Percentiles rank a stretch among this genome's conserved stretches.
Conservation (phyloP, 2,113 vertebrate species). For the Morone chrysops region DNA sequence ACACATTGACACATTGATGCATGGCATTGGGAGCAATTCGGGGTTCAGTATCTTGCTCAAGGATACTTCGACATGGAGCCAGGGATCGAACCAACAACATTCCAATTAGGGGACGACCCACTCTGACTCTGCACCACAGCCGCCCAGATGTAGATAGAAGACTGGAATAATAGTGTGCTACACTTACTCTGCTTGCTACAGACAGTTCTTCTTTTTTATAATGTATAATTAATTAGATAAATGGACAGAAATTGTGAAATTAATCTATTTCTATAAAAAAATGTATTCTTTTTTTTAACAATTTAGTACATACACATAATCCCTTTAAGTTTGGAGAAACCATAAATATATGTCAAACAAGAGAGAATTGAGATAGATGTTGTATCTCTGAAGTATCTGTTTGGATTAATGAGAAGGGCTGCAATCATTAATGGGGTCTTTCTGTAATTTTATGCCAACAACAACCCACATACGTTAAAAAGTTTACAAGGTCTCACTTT, state of each 20-base stretch:
- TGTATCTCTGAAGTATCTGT: not conserved
- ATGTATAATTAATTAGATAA: not conserved
- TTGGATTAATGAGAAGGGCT: not conserved
- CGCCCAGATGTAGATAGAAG: not conserved
- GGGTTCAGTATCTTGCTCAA: too few relatives aligned
- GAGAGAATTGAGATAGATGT: not conserved
- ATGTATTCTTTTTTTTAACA: not conserved
- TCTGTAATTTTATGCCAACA: not conserved
- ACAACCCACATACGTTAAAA: not conserved
- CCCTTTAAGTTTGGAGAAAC: not conserved
- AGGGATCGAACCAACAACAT: too few relatives aligned
- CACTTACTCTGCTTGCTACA: not conserved
- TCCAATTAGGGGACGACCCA: too few relatives aligned
- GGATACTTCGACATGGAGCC: too few relatives aligned
- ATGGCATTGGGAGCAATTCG: too few relatives aligned
- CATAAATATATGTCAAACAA: not conserved
- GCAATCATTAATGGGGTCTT: not conserved
- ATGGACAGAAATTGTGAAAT: not conserved
- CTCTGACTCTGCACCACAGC: too few relatives aligned
- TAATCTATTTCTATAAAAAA: too few relatives aligned
- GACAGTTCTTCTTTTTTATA: not conserved
- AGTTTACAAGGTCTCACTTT: not conserved
- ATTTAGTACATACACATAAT: not conserved
- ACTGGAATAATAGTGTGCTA: not conserved
- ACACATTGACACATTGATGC: too few relatives aligned